Evolutionary conservation across 2,113 vertebrate species (phyloP), one percentile per base, ranked within the genome.

Genomic region (Campylomormyrus tamandua): DNA sequence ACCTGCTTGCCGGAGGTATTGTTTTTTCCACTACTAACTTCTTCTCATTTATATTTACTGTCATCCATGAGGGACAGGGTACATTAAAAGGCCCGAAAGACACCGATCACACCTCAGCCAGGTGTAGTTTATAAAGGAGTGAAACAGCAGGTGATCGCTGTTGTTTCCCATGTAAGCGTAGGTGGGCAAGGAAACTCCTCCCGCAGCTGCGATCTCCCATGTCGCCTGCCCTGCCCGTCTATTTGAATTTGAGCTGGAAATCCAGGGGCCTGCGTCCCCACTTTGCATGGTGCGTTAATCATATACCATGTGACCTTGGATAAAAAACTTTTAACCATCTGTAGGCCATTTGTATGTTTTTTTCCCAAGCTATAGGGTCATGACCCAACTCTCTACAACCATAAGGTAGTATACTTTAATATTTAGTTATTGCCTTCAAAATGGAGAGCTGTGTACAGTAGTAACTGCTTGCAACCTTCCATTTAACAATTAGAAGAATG

Each of bases 241-340:
- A 94, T 96, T 94, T 95, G 94, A 94, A 94, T 95, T 95, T 93
- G 92, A 95, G 94, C 92, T 95, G 91, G 85, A 91, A 94, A 94
- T 92, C 90, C 91, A 92, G 91, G 92, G 92, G 92, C 94, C 90
- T 93, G 93, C 42, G 27, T 24, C 94, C 93, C 91, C 93, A 93
- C 88, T 95, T 94, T 94, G 94, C 95, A 93, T 94, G 94, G 94
- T 94, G 94, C 94, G 93, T 93, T 94, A 93, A 92, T 91, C 93
- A 92, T 87, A 89, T 91, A 91, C 94, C 94, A 94, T 93, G 93
- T 95, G 94, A 94, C 93, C 92, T 49, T 90, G 87, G 31, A 15
- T 53, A 39, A 19, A 83, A n/a, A 88, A 52, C 90, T 92, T 92
- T 95, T 95, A 94, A 95, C 95, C 92, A 94, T 93, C 95, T 94